Conservation (phyloP, 2,888 invertebrate genomes). For the Epirrita christyi region DNA sequence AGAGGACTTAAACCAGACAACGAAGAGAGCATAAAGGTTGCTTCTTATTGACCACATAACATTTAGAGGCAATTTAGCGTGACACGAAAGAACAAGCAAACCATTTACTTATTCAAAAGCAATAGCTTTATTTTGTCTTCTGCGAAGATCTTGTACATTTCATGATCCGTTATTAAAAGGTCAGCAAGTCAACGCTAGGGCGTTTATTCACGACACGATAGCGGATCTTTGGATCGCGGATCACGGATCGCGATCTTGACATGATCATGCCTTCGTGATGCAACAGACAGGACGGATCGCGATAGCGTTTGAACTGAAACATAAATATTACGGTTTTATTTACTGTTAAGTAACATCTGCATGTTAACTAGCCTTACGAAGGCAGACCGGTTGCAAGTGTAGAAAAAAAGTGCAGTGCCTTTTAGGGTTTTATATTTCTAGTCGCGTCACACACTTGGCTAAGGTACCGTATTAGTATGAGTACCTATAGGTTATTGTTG, state of each 20-base stretch:
- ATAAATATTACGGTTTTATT: constrained; percentile 43
- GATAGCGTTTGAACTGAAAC: constrained; percentile 48
- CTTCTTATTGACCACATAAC: too few relatives aligned
- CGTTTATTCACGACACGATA: constrained; percentile 58
- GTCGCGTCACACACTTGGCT: constrained; percentile 3
- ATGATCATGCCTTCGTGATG: constrained; percentile 68
- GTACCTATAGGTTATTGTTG: too few relatives aligned
- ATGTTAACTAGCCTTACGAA: constrained; percentile 28
- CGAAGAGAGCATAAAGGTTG: too few relatives aligned
- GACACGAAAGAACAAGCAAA: too few relatives aligned
- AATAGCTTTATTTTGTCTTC: constrained; percentile 15
- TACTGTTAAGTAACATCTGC: constrained; percentile 38
- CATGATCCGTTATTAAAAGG: constrained; percentile 47
- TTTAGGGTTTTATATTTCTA: constrained; percentile 4
- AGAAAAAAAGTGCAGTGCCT: constrained; percentile 21
- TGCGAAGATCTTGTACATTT: constrained; percentile 37
- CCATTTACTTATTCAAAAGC: constrained; percentile 15
- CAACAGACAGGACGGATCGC: constrained; percentile 50
- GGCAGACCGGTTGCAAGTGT: constrained; percentile 1
- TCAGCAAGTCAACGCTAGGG: constrained; percentile 44
- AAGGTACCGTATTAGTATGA: not conserved
- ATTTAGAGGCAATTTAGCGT: too few relatives aligned
- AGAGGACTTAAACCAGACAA: too few relatives aligned
- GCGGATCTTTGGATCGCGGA: constrained; percentile 56
- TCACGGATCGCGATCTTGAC: constrained; percentile 67